Evolutionary conservation across 2,888 invertebrate genomes (phyloP).

Genomic region (Smittia aterrima): DNA sequence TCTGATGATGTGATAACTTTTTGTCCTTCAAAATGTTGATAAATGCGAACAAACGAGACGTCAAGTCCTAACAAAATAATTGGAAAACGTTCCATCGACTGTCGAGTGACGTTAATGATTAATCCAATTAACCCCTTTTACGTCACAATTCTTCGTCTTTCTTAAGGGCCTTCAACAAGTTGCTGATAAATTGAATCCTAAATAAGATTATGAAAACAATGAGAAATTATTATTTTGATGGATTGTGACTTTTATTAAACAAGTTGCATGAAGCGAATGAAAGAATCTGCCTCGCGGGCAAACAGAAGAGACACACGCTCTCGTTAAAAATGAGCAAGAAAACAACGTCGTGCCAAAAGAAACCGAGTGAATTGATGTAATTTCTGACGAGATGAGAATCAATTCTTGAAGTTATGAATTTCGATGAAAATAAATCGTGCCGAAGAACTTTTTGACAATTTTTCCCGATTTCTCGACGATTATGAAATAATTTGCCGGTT

Average conservation of each 20-base stretch:
- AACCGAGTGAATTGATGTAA: neutral
- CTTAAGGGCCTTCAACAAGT: neutral
- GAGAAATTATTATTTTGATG: conserved; percentile 35
- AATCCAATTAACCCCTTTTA: neutral
- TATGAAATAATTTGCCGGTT: conserved; percentile 27
- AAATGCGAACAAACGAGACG: no score
- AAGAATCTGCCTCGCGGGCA: conserved; percentile 23
- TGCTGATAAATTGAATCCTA: conserved; percentile 30
- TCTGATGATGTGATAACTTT: neutral
- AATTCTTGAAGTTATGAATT: no score
- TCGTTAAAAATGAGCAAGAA: neutral
- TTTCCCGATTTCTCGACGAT: neutral
- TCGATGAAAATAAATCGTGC: neutral
- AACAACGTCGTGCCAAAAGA: neutral
- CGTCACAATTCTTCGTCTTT: neutral
- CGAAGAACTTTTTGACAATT: neutral
- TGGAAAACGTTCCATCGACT: no score
- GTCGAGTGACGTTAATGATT: no score
- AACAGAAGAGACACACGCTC: neutral
- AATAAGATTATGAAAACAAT: conserved; percentile 31
- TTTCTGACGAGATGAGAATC: no score
- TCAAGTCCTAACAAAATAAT: no score
- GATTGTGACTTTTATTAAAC: conserved; percentile 29
- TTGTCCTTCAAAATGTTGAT: no score
- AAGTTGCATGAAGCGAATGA: neutral